These are phyloP conservation scores for Scolopax mira DNA, from an alignment of 2,113 vertebrate species.

Conservation along the genomic window DNA sequence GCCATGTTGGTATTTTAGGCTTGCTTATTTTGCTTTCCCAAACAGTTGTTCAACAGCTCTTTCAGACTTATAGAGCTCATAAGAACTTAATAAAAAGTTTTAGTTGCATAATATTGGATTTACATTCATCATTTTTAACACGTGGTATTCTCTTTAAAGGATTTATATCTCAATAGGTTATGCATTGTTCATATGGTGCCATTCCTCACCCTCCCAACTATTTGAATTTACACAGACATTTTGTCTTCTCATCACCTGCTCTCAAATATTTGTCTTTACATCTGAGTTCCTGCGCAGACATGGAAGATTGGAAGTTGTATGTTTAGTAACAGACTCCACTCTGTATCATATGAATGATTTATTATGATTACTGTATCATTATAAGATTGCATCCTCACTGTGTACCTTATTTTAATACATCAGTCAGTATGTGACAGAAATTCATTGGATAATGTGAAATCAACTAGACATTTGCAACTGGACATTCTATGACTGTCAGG, in stretches of 20 bases:
- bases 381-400: neutral
- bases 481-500: neutral
- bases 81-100: neutral
- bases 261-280: neutral
- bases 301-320: neutral
- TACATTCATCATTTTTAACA: neutral
- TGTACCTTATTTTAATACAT: neutral
- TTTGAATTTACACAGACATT: neutral
- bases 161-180: neutral
- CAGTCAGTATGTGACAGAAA: neutral
- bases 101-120: neutral
- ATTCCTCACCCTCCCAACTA: neutral
- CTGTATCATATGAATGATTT: neutral
- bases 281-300: neutral
- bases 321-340: neutral
- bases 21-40: neutral
- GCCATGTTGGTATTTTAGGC: neutral
- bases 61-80: neutral
- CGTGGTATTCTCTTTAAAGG: neutral
- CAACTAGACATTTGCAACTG: neutral
- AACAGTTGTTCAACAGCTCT: neutral
- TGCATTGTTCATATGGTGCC: fast-evolving
- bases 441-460: neutral
- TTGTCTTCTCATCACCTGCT: neutral
- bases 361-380: neutral